Base-by-base conservation (phyloP, 2,888 invertebrate species). In the Hypsopygia costalis region DNA sequence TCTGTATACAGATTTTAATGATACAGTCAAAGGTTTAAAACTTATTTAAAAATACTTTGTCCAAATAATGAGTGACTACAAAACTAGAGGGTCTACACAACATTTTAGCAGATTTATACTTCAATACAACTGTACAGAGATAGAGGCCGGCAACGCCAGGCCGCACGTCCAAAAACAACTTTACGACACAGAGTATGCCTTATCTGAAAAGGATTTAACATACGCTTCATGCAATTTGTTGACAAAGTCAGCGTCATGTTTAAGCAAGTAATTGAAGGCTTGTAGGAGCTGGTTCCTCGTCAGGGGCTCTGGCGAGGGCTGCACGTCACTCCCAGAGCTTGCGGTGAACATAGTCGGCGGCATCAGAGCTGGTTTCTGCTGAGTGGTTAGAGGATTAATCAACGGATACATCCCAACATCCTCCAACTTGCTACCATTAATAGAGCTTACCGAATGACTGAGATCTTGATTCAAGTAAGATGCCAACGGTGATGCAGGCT, bases 171-270 rank as follows among this genome's bases (percentile, higher is more conserved):
- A 38, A 48, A 63, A 69, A 46, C 58, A 68, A 67, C 64, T 71
- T 82, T 88, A 88, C 71, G 87, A 88, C 58, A 87, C 87, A 43
- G 87, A 87, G 59, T 81, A 87, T 41, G 85, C 69, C 65, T 88
- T 88, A 68, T 94, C 94, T 68, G 94, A 91, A 66, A 95, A 94
- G 22, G 95, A 95, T 81, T 96, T 95, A 10, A 97, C 93, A 73
- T 98, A 98, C 40, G 96, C 97, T 82, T 97, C 96, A 70, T 98
- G 97, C 48, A 98, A 89, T 78, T 95, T 96, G 67, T 93, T 94
- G 25, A 97, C 92, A 85, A 98, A 98, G 55, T 95, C 95, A 22
- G 94, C 91, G 77, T 98, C 97, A 79, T 94, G 94, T 85, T 95
- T 94, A 43, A 97, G 89, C 43, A 98, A 90, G 83, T 97, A 94